Evolutionary conservation across 2,113 vertebrate genomes (phyloP).

Genomic region (Rattus norvegicus): DNA sequence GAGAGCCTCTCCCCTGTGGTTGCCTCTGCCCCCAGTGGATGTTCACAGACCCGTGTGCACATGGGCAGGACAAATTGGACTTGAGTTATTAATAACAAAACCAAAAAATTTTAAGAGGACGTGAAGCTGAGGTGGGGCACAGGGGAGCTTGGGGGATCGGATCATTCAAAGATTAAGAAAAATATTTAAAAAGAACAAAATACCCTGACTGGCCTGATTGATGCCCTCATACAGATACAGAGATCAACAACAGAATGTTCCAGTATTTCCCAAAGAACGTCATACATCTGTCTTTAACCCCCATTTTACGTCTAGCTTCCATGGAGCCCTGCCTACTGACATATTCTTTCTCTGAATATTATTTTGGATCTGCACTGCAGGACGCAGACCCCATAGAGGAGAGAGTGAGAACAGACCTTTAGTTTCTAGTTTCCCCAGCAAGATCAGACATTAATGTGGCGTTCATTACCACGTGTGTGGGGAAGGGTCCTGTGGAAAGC

Average conservation of each 20-base stretch:
- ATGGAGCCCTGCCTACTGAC: neutral
- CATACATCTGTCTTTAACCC: neutral
- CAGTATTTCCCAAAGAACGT: neutral
- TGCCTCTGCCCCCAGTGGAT: neutral
- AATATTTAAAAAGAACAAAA: neutral
- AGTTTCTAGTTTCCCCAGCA: slow-evolving; percentile 53
- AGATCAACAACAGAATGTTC: neutral
- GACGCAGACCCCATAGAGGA: slow-evolving; percentile 39
- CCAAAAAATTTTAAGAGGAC: neutral
- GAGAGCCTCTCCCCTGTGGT: neutral
- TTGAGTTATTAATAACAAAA: neutral
- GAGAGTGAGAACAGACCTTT: slow-evolving; percentile 14
- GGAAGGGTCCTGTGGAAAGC: slow-evolving; percentile 26
- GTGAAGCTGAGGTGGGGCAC: fast-evolving
- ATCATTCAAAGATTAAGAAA: neutral
- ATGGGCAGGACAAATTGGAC: neutral
- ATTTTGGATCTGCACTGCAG: neutral
- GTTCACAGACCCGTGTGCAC: neutral
- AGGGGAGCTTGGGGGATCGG: neutral
- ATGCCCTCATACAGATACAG: neutral
- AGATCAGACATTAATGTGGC: slow-evolving; percentile 57
- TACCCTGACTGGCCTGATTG: neutral
- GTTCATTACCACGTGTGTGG: slow-evolving; percentile 61
- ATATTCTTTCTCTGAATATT: neutral
- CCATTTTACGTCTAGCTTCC: neutral